phyloP scores from a whole-genome alignment of 2,888 invertebrate genomes.

The Orchesella flavescens region DNA sequence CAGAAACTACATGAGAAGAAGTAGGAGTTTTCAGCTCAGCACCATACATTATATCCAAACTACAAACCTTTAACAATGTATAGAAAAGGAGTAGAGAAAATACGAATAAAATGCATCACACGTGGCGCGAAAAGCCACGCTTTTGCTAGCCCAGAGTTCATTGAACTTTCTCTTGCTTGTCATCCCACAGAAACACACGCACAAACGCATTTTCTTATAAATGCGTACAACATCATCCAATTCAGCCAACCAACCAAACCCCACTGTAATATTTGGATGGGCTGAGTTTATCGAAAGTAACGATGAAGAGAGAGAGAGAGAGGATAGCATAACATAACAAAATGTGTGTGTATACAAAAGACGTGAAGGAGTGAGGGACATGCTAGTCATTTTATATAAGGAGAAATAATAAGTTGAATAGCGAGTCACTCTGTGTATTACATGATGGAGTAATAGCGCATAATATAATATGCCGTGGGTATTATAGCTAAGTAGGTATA shows the following conservation, averaged over 20 bases:
- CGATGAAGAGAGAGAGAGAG: background rate
- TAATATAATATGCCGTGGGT: too few relatives aligned
- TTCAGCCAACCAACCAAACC: too few relatives aligned
- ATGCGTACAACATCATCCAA: conserved; percentile 16
- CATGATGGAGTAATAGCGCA: background rate
- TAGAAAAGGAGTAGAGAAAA: conserved; percentile 36
- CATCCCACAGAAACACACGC: conserved; percentile 58
- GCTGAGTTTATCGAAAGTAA: conserved; percentile 36
- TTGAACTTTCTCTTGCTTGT: conserved; percentile 63
- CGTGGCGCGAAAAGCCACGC: conserved; percentile 70
- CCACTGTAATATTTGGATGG: conserved; percentile 22
- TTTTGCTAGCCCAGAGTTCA: conserved; percentile 63
- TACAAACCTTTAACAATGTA: background rate
- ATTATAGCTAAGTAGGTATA: too few relatives aligned
- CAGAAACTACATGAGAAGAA: conserved; percentile 5
- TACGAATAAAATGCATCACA: conserved; percentile 68
- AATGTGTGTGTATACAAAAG: background rate
- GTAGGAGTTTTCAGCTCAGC: background rate
- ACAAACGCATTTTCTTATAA: conserved; percentile 59
- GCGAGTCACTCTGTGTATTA: background rate
- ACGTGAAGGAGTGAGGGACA: too few relatives aligned
- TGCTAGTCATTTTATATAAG: conserved; percentile 14
- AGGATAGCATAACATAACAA: background rate
- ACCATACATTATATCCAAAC: background rate
- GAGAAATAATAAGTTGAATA: conserved; percentile 17